Evolutionary conservation across 2,888 invertebrate genomes (phyloP), one percentile per base, ranked within the genome.

Genomic region (Metallyticus violacea): DNA sequence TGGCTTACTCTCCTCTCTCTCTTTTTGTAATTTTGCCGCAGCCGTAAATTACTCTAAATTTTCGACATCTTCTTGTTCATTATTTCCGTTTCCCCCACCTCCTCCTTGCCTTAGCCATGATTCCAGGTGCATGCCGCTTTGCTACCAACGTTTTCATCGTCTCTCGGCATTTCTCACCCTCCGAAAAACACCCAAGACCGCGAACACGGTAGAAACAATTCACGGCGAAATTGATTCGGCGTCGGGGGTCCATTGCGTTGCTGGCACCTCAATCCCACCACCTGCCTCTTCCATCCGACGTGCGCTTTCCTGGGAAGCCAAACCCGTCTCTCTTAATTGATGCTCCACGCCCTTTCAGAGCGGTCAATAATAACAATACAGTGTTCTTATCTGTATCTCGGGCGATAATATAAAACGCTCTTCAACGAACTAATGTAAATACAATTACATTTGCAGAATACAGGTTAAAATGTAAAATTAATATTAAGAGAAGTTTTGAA

Each of bases 201-300:
- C 87, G 86, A 85, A 87, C 77, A 86, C 81, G 87, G 26, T 81
- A 87, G 86, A 87, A 87, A 87, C 87, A 87, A 87, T 87, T 86
- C 86, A 86, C 79, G 85, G 87, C 86, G 87, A 87, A 87, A 87
- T 87, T 87, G 87, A 86, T 87, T 87, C 83, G 81, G 76, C 85
- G 86, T 86, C 78, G 87, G 86, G 87, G 87, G 87, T 81, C 87
- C 87, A 85, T 87, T 87, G 87, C 80, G 85, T 87, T 87, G 30
- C 40, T 78, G 79, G 28, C 80, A 79, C 80, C 80, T 85, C 80
- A 85, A 76, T 79, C 85, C 79, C 80, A 62, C 85, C 83, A 85
- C 79, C 85, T 79, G 79, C 79, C 85, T 40, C 85, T 40, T 79
- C 26, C 40, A 22, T 40, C 79, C 62, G 79, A 77, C 85, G 40